A percentile compares a stretch with the other conserved stretches of the same genome.
Evolutionary conservation across 2,113 vertebrate genomes (phyloP).

Genomic region (Microtus montanus): DNA sequence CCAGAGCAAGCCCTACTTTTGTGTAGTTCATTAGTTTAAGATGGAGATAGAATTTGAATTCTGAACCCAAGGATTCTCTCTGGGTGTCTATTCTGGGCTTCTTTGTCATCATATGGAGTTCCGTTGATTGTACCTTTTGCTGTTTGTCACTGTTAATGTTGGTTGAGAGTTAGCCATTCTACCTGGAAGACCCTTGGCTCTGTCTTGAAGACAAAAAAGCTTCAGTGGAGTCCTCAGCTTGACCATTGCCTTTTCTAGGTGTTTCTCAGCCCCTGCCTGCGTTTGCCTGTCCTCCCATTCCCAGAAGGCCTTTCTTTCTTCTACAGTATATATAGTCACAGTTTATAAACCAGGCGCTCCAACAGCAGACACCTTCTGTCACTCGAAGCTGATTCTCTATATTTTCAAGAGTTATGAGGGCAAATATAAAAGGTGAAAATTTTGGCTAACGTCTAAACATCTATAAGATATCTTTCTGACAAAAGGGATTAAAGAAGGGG

Average conservation of each 20-base stretch:
- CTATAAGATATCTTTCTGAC: constrained; percentile 38
- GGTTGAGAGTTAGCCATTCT: background rate
- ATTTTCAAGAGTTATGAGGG: background rate
- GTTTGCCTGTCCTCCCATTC: background rate
- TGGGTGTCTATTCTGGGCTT: background rate
- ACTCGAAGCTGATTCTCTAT: background rate
- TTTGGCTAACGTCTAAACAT: background rate
- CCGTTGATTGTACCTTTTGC: background rate
- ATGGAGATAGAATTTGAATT: background rate
- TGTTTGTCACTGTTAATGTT: background rate
- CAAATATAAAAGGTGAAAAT: background rate
- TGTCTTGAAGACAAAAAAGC: background rate
- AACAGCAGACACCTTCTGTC: background rate
- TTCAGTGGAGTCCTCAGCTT: background rate
- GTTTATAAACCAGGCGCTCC: background rate
- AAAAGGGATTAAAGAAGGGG: background rate
- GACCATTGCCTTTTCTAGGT: background rate
- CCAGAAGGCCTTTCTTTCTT: background rate
- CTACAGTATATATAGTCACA: background rate
- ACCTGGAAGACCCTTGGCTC: background rate
- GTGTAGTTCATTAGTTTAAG: background rate
- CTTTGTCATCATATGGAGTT: background rate
- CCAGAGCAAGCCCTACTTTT: background rate
- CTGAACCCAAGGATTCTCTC: background rate
- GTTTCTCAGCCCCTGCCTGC: background rate